Conservation (phyloP, 2,113 vertebrate genomes). For the Todiramphus saurophagus region DNA sequence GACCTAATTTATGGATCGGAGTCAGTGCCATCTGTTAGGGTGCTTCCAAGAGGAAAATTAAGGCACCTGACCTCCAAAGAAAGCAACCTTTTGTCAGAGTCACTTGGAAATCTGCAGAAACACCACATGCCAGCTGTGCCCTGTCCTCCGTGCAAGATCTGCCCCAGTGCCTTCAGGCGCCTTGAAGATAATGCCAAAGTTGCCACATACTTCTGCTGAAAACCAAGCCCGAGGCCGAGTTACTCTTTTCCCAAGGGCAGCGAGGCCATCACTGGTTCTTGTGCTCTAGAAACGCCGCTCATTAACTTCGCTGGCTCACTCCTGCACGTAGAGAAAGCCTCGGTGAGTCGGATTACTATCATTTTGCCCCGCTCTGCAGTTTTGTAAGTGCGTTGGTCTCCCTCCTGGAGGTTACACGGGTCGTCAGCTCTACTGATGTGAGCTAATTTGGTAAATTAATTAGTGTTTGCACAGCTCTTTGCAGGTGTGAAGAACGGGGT, state of each 20-base stretch:
- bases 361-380: not conserved
- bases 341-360: not conserved
- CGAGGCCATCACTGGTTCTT: not conserved
- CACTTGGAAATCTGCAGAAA: not conserved
- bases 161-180: not conserved
- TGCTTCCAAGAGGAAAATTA: not conserved
- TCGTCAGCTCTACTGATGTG: not conserved
- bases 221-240: not conserved
- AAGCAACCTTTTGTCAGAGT: not conserved
- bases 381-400: not conserved
- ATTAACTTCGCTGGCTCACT: not conserved
- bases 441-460: slow-evolving; percentile 18
- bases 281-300: not conserved
- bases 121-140: not conserved
- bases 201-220: not conserved
- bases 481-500: not conserved
- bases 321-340: not conserved
- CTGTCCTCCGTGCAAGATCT: not conserved
- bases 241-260: not conserved
- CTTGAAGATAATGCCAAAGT: not conserved
- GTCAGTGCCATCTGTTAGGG: not conserved
- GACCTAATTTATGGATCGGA: not conserved
- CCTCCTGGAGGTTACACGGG: not conserved
- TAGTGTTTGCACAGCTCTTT: not conserved
- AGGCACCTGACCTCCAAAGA: not conserved